A percentile compares a stretch with the other conserved stretches of the same genome.
phyloP scores from a whole-genome alignment of 2,888 invertebrate species.

The Escarpia spicata region DNA sequence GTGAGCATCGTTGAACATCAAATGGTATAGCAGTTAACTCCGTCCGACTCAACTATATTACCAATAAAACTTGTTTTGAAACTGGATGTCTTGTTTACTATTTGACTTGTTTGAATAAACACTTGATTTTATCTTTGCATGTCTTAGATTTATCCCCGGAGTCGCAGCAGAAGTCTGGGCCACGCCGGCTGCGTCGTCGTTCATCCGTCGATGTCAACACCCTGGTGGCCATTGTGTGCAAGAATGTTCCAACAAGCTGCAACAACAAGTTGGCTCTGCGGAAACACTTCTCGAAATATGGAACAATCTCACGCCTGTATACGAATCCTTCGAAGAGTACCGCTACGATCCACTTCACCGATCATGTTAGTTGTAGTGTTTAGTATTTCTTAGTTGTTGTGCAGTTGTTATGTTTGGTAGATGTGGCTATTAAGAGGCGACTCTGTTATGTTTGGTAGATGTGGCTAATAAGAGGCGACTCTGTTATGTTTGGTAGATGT shows the following conservation, averaged over 20 bases:
- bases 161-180: background rate
- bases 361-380: slow-evolving; percentile 35
- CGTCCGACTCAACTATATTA: too few species aligned
- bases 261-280: slow-evolving; percentile 54
- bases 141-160: background rate
- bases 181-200: background rate
- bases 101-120: too few species aligned
- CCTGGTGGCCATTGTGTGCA: slow-evolving; percentile 55
- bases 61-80: too few species aligned
- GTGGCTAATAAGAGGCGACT: background rate
- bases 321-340: slow-evolving; percentile 67
- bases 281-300: slow-evolving; percentile 73
- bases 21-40: too few species aligned
- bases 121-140: too few species aligned
- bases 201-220: background rate
- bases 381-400: background rate
- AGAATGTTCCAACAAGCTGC: slow-evolving; percentile 57
- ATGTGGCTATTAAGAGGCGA: too few species aligned
- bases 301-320: slow-evolving; percentile 75
- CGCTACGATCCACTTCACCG: slow-evolving; percentile 35
- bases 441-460: background rate
- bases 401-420: slow-evolving; percentile 3
- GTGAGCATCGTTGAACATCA: too few species aligned
- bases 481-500: background rate
- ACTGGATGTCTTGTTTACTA: too few species aligned